Percentiles rank a stretch among this genome's conserved stretches.
Conservation (phyloP, 2,113 vertebrate genomes). For the Tupaia tana region DNA sequence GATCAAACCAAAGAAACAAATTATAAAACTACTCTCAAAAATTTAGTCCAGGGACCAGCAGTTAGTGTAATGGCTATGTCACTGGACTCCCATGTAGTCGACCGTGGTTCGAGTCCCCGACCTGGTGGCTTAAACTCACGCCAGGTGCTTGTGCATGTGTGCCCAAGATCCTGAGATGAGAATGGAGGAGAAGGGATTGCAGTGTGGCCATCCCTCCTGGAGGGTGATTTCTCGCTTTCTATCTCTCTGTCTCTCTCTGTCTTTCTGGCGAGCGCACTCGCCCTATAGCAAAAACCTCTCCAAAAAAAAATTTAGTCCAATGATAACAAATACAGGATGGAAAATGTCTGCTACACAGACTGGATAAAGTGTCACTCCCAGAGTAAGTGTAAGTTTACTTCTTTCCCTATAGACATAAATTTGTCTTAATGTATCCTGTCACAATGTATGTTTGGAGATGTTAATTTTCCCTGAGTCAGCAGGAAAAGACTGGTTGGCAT, state of each 20-base stretch:
- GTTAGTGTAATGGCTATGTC: too few relatives aligned
- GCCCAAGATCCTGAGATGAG: too few relatives aligned
- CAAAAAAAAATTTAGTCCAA: not conserved
- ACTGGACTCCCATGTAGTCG: too few relatives aligned
- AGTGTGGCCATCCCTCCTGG: too few relatives aligned
- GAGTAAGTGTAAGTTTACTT: not conserved
- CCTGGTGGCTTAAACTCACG: too few relatives aligned
- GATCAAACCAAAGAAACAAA: not conserved
- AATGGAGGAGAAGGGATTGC: too few relatives aligned
- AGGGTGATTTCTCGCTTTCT: too few relatives aligned
- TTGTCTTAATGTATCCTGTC: not conserved
- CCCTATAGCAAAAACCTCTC: too few relatives aligned
- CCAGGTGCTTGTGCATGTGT: too few relatives aligned
- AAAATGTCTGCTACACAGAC: not conserved
- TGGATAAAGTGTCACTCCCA: not conserved
- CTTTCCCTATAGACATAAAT: not conserved
- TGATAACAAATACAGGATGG: not conserved
- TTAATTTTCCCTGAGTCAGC: slow-evolving; percentile 39
- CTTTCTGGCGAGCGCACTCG: too few relatives aligned
- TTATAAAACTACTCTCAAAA: not conserved
- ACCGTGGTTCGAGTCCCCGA: too few relatives aligned
- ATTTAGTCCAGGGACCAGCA: not conserved
- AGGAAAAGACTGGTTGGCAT: not conserved
- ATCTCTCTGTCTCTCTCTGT: too few relatives aligned
- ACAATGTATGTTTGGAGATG: not conserved